These are phyloP conservation scores for Ancistrus triradiatus DNA, from an alignment of 2,113 vertebrate genomes.

Conservation along the genomic window DNA sequence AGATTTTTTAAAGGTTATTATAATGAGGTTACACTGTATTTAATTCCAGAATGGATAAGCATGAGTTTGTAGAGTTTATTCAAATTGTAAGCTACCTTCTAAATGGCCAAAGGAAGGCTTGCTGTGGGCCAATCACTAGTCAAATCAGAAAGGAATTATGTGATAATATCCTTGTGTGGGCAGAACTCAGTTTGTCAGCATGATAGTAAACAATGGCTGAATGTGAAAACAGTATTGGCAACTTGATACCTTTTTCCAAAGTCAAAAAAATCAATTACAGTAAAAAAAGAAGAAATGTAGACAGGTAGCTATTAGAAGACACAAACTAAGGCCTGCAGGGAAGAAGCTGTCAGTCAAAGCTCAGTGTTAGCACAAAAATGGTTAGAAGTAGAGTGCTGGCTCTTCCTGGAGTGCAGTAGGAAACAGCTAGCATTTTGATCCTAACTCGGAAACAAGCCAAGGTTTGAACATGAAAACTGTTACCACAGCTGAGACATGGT, in stretches of 20 bases:
- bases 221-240: neutral
- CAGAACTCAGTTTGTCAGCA: neutral
- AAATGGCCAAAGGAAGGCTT: neutral
- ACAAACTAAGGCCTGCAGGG: too few species aligned
- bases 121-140: neutral
- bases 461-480: constrained; percentile 1
- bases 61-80: too few species aligned
- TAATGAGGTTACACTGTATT: too few species aligned
- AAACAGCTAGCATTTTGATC: neutral
- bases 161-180: neutral
- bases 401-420: neutral
- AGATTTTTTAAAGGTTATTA: too few species aligned
- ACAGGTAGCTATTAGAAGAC: too few species aligned
- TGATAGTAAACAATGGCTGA: neutral
- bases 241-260: neutral
- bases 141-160: neutral
- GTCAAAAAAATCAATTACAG: too few species aligned
- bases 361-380: neutral
- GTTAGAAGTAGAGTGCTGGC: neutral
- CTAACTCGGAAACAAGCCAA: neutral
- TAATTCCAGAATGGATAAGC: too few species aligned
- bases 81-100: neutral
- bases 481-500: neutral
- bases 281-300: too few species aligned
- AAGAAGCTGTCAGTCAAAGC: neutral